Evolutionary conservation across 2,113 vertebrate genomes (phyloP), one percentile per base, ranked within the genome.

Genomic region (Strix aluco): DNA sequence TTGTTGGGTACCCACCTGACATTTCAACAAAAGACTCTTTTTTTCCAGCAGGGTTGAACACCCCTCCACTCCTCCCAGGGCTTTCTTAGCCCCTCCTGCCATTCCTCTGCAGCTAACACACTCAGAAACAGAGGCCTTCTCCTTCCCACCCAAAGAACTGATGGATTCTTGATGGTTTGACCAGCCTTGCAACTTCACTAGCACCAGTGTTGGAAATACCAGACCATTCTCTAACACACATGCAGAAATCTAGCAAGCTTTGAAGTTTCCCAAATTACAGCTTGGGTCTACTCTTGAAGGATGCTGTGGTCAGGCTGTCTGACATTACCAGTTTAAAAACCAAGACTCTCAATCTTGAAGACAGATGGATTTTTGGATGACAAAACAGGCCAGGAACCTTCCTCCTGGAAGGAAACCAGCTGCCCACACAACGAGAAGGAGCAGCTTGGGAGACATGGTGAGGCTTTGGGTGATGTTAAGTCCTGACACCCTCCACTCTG

Each of bases 351-450:
- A 91, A 0, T 93, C 92, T 96, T 95, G 82, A 94, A 86, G 94
- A 94, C 94, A 94, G 94, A 96, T 93, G 96, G 87, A 94, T 90
- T 92, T 94, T 75, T 95, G 86, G 90, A 96, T 81, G 72, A 89
- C 36, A 92, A 58, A 83, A 65, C 30, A 72, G 47, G 47, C 72
- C 69, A 90, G 57, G 27, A 94, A 80, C 79, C 52, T 86, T 94
- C 65, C 65, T 89, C 25, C 52, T 94, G 93, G 95, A 92, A 90
- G 66, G 72, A 96, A 97, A 94, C 40, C 82, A 96, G 71, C 52
- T 93, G 70, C 90, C 94, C 94, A 96, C 91, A 96, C 73, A 95
- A 87, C 19, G 20, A 91, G 95, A 96, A 83, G 52, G 32, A 90
- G 78, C 52, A 86, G 70, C 78, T 8, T 75, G 46, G 49, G 94